Base-by-base conservation (phyloP, 2,113 vertebrate species). In the Grallaria varia region DNA sequence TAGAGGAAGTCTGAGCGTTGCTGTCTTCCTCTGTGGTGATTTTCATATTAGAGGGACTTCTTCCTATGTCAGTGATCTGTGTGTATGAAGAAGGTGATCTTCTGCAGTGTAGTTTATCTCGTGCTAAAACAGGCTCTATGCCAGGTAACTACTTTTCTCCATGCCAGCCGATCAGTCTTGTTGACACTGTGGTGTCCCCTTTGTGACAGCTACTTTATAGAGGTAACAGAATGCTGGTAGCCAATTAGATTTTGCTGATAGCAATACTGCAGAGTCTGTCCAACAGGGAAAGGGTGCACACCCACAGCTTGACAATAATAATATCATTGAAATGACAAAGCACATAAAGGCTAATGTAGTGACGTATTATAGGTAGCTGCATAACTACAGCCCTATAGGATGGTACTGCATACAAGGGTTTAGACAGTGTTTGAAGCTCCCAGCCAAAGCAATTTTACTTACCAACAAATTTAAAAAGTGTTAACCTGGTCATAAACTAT, bases 31-130 rank as follows among this genome's bases (percentile, higher is more conserved):
- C 58, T 56, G 45, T 64, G 23, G 24, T 20, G 31, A 52, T 44
- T 93, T 85, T 74, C 53, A 80, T 92, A 67, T 84, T 44, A 73
- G 33, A 87, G 44, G 74, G 72, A 55, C 42, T 73, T 80, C 84
- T 59, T 81, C 50, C 56, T 52, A 55, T 88, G 82, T 92, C 82
- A 72, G 19, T 88, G 75, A 93, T 89, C 56, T 80, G 7, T 56
- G 45, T 72, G 73, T 52, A 67, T 9, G 59, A 86, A 66, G 84
- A 64, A 49, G 59, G 80, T 49, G 76, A 84, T 91, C n/a, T 50
- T 72, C 69, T 56, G 49, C 76, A 94, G 80, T 85, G 91, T 77
- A 77, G 69, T 94, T 95, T 91, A 84, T 93, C 74, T 80, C 50
- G 52, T 80, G 13, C 50, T 90, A 59, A 71, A 82, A 81, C 33